These are phyloP conservation scores for Lordiphosa fenestrarum DNA, from an alignment of 2,888 invertebrate species.

Conservation along the genomic window DNA sequence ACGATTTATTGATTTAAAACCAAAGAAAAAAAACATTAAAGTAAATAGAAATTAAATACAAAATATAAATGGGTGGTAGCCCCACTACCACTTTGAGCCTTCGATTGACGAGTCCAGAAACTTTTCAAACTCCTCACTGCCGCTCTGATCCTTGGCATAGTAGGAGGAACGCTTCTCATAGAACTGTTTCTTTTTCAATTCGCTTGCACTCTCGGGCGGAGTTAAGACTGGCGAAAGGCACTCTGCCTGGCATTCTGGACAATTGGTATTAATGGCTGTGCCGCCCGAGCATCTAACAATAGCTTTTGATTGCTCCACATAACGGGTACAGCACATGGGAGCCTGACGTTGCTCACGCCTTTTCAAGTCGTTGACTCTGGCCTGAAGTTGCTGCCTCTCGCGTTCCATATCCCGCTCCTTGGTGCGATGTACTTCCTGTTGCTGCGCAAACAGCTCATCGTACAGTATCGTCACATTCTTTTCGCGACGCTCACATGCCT, in stretches of 20 bases:
- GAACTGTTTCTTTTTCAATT: too few relatives aligned
- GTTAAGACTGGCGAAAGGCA: too few relatives aligned
- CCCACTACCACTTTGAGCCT: constrained; percentile 7
- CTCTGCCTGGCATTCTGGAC: too few relatives aligned
- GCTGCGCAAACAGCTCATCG: constrained; percentile 39
- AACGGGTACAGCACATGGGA: too few relatives aligned
- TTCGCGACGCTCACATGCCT: constrained; percentile 31
- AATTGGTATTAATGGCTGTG: too few relatives aligned
- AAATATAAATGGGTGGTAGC: not conserved
- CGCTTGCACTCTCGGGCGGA: too few relatives aligned
- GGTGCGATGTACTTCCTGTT: constrained; percentile 17
- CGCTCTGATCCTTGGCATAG: too few relatives aligned
- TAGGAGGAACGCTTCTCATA: too few relatives aligned
- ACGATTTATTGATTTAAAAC: constrained; percentile 38
- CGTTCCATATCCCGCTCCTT: constrained; percentile 15
- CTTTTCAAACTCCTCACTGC: not conserved
- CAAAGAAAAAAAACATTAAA: constrained; percentile 6
- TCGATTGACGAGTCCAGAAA: constrained; percentile 7
- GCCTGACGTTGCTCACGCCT: constrained; percentile 10
- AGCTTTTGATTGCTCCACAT: too few relatives aligned
- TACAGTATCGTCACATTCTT: constrained; percentile 45
- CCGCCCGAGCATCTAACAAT: too few relatives aligned
- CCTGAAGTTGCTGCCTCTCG: constrained; percentile 13
- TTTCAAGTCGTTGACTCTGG: constrained; percentile 9
- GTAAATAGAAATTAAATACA: constrained; percentile 9